Evolutionary conservation across 2,113 vertebrate genomes (phyloP), one percentile per base, ranked within the genome.

Genomic region (Dasyornis broadbenti): DNA sequence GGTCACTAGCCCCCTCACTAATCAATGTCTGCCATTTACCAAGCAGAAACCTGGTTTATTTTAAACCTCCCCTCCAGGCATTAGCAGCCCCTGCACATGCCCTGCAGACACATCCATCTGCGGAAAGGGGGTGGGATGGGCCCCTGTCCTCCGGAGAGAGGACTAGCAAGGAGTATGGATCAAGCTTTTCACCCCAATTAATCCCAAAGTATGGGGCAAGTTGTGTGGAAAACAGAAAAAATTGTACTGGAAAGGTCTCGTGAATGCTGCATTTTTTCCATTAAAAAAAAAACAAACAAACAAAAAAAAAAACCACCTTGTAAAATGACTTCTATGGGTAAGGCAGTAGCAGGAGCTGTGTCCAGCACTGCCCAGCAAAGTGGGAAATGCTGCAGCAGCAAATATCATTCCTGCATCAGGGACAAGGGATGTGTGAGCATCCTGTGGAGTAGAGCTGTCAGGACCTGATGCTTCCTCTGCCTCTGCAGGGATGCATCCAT

Each of bases 291-390:
- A 5, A 19, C 27, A 27, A 5, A 15, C 35, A 13, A 61, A n/a
- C n/a, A 12, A 5, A 10, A 35, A 28, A 42, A 39, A 22, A 31
- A 42, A 63, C 4, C 13, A n/a, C n/a, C 30, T 21, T 35, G 13
- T 39, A 21, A 80, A 85, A 60, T 73, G 2, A 39, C 5, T 68
- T 50, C 39, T 50, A 28, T 39, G 80, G 24, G 49, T 28, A 21
- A 80, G 42, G 37, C 15, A n/a, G 28, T 31, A 65, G 65, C 11
- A 1, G 53, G 44, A 44, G 40, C 54, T 73, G 63, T 6, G 2
- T 17, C 42, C 56, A 52, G 61, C 2, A 1, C 33, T 3, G 2
- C 35, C 15, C 8, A 1, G 17, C 0, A 39, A 52, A 71, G 21
- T 44, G 40, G 30, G 63, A 23, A 45, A 45, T 1, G 3, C 11